Evolutionary conservation across 2,888 invertebrate genomes (phyloP).

Genomic region (Frankliniella intonsa): DNA sequence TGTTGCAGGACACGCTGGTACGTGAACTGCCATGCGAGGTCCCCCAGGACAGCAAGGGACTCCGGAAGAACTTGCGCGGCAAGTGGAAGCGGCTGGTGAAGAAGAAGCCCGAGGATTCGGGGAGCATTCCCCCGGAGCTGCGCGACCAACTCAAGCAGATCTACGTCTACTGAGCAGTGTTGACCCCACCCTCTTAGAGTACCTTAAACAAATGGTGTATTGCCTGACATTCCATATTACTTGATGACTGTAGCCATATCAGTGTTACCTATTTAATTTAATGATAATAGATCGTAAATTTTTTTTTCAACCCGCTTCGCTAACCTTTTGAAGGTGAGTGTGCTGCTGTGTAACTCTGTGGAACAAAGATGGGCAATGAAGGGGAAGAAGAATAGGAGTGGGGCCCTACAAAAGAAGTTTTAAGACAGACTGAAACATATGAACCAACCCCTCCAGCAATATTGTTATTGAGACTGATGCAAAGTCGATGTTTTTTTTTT

Average conservation of each 20-base stretch:
- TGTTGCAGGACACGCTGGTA: conserved; percentile 69
- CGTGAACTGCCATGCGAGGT: conserved; percentile 61
- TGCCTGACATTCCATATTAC: conserved; percentile 16
- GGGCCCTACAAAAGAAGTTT: neutral
- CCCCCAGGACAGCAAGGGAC: conserved; percentile 71
- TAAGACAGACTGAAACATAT: conserved; percentile 10
- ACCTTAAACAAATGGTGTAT: conserved; percentile 1
- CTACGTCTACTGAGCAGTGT: conserved; percentile 66
- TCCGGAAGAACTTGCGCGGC: conserved; percentile 80
- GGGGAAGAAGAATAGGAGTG: neutral
- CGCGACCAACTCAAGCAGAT: conserved; percentile 84
- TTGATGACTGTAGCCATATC: conserved; percentile 17
- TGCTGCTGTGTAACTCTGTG: neutral
- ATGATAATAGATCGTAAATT: neutral
- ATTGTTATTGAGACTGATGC: conserved; percentile 17
- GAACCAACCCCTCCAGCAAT: conserved; percentile 24
- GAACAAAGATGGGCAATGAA: neutral
- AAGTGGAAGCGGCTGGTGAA: conserved; percentile 80
- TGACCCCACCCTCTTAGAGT: neutral
- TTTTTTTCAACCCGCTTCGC: neutral
- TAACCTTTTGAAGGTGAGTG: neutral
- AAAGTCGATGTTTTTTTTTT: neutral
- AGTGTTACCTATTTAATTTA: conserved; percentile 23
- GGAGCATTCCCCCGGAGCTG: conserved; percentile 80
- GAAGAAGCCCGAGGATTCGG: conserved; percentile 75